These are phyloP conservation scores for Cottus gobio DNA, from an alignment of 2,113 vertebrate genomes.

Conservation along the genomic window DNA sequence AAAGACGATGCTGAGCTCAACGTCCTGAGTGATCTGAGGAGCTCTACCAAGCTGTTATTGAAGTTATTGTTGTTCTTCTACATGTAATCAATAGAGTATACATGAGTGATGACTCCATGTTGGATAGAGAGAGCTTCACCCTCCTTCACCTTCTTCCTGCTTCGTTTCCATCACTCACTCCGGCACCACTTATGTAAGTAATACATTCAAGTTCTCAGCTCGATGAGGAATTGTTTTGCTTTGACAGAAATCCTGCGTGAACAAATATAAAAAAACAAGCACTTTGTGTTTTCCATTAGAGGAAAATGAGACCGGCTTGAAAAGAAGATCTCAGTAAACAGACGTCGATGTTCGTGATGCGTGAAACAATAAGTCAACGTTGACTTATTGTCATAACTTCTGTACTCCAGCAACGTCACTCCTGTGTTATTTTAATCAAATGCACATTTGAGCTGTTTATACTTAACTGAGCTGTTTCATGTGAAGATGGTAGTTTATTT, in stretches of 20 bases:
- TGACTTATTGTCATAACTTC: no score
- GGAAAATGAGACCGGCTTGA: background rate
- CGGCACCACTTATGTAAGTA: background rate
- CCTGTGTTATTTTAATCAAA: no score
- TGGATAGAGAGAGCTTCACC: background rate
- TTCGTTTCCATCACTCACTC: background rate
- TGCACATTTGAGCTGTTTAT: no score
- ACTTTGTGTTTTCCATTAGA: background rate
- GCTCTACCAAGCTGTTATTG: background rate
- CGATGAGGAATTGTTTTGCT: background rate
- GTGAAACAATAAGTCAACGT: no score
- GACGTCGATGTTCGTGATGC: no score
- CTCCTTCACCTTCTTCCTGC: conserved; percentile 1
- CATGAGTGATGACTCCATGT: background rate
- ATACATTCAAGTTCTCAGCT: background rate
- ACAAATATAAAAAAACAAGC: background rate
- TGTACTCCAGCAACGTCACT: no score
- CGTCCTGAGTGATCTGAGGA: background rate
- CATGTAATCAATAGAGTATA: background rate
- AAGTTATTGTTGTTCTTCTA: background rate
- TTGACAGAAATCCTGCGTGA: background rate
- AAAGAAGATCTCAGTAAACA: no score
- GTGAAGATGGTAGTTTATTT: no score
- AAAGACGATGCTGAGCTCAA: background rate
- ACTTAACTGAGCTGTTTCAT: no score